Conservation (phyloP, 2,888 invertebrate genomes). For the Cylindroiulus punctatus region DNA sequence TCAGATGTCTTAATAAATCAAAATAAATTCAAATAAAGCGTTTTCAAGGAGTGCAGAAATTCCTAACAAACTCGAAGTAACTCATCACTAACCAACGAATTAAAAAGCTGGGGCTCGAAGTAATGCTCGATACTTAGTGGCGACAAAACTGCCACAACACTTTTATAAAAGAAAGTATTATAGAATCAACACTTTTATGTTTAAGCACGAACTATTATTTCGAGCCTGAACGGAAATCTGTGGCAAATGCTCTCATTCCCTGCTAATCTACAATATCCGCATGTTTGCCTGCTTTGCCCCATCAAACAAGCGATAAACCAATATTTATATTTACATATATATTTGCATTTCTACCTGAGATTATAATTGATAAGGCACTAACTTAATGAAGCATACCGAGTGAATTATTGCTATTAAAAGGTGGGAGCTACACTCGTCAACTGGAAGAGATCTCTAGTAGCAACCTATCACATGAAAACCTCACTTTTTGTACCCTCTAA, state of each 20-base stretch:
- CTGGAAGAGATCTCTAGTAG: conserved; percentile 43
- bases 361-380: conserved; percentile 38
- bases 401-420: conserved; percentile 36
- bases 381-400: conserved; percentile 15
- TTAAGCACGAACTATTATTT: not conserved
- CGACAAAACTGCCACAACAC: not conserved
- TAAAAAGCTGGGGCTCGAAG: not conserved
- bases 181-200: not conserved
- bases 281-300: conserved; percentile 13
- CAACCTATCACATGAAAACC: conserved; percentile 43
- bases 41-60: conserved; percentile 35
- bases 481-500: conserved; percentile 24
- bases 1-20: conserved; percentile 32
- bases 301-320: conserved; percentile 17
- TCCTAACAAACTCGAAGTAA: not conserved
- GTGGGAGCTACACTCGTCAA: conserved; percentile 44
- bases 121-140: not conserved
- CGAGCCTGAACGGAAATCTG: not conserved
- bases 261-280: not conserved
- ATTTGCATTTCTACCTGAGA: conserved; percentile 42
- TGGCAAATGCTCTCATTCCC: not conserved
- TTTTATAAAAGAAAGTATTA: not conserved
- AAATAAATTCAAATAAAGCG: conserved; percentile 35
- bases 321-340: conserved; percentile 25
- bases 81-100: not conserved